These are phyloP conservation scores for Mesaphorura yosii DNA, from an alignment of 1,140 invertebrate species.

Conservation along the genomic window DNA sequence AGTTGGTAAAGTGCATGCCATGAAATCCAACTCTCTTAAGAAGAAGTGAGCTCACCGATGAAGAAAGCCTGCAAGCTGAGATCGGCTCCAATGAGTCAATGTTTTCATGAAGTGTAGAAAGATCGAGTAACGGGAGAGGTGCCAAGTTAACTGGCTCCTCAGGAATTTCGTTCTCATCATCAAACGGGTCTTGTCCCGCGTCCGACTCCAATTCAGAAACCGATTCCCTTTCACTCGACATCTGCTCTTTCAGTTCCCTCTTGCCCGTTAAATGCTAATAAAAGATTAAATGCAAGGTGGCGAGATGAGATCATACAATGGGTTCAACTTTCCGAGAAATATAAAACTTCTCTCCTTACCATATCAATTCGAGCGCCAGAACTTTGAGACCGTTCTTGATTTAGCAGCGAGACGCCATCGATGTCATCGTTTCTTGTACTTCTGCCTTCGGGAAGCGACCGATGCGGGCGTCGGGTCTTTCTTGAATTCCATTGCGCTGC, in stretches of 20 bases:
- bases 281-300: no score
- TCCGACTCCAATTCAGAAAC: conserved; percentile 6
- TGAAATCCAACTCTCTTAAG: no score
- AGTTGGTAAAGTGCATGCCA: no score
- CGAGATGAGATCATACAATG: not conserved
- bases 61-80: conserved; percentile 12
- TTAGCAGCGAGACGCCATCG: not conserved
- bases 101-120: conserved; percentile 45
- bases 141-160: conserved; percentile 19
- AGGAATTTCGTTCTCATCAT: conserved; percentile 15
- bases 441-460: not conserved
- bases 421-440: not conserved
- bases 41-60: no score
- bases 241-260: no score
- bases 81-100: conserved; percentile 40
- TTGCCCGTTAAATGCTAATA: no score
- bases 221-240: no score
- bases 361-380: no score
- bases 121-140: conserved; percentile 42
- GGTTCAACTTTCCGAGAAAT: not conserved
- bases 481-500: conserved; percentile 18
- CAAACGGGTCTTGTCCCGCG: not conserved
- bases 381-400: no score
- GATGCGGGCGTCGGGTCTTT: conserved; percentile 11
- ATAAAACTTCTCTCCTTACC: no score